These are phyloP conservation scores for Oceanodroma tethys DNA, from an alignment of 2,113 vertebrate species.

Conservation along the genomic window DNA sequence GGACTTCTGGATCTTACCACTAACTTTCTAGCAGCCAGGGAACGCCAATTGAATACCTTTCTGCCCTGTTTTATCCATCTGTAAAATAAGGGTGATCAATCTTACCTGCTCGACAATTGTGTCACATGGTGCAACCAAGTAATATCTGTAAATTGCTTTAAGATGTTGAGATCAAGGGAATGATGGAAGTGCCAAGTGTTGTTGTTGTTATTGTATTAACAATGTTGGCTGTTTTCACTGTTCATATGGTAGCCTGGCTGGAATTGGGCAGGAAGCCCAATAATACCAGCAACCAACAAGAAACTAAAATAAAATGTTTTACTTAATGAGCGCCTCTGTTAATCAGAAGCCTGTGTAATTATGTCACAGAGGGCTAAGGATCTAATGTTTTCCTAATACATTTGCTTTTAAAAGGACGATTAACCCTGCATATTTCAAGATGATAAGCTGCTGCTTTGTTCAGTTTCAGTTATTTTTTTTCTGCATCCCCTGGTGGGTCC, in stretches of 20 bases:
- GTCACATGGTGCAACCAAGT: neutral
- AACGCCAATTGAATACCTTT: neutral
- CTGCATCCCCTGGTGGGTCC: conserved; percentile 34
- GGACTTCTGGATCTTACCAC: neutral
- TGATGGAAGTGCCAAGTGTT: conserved; percentile 54
- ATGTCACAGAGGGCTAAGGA: conserved; percentile 62
- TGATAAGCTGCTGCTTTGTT: conserved; percentile 56
- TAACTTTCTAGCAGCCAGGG: neutral
- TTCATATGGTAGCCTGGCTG: conserved; percentile 69
- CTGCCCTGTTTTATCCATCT: neutral
- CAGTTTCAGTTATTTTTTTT: conserved; percentile 23
- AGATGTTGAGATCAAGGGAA: conserved; percentile 42
- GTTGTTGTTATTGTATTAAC: conserved; percentile 54
- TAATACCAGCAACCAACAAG: conserved; percentile 49
- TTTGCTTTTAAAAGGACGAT: conserved; percentile 58
- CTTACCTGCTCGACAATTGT: neutral
- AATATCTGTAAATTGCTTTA: conserved; percentile 32
- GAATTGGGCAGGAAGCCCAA: conserved; percentile 63
- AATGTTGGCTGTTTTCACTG: conserved; percentile 60
- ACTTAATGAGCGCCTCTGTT: conserved; percentile 62
- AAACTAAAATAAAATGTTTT: conserved; percentile 65
- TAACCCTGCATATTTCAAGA: conserved; percentile 58
- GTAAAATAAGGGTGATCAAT: neutral
- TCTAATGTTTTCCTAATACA: conserved; percentile 57
- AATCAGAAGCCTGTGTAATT: conserved; percentile 64